A percentile compares a stretch with the other conserved stretches of the same genome.
phyloP scores from a whole-genome alignment of 2,797 vertebrate genomes.

The Scomberomorus guttatus region DNA sequence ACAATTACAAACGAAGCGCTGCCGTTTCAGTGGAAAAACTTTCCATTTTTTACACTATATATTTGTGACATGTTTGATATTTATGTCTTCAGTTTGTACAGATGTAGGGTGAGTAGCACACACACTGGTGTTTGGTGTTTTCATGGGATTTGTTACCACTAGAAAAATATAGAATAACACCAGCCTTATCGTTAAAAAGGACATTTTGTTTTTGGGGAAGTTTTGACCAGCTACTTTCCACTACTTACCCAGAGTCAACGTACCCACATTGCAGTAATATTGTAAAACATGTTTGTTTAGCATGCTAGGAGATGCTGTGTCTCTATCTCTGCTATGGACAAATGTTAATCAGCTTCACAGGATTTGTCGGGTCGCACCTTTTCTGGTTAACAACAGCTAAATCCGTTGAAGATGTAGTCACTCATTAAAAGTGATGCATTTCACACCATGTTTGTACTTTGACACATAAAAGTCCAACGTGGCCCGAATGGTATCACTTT shows the following conservation, averaged over 20 bases:
- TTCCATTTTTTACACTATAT: neutral
- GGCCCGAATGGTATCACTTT: slow-evolving; percentile 29
- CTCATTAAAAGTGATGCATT: slow-evolving; percentile 62
- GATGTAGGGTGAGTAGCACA: neutral
- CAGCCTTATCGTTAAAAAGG: neutral
- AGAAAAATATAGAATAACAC: neutral
- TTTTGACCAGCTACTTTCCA: slow-evolving; percentile 2
- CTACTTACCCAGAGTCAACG: slow-evolving; percentile 3
- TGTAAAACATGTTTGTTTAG: neutral
- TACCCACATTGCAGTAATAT: neutral
- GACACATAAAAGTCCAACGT: slow-evolving; percentile 46
- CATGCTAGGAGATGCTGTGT: slow-evolving; percentile 2
- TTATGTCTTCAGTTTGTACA: neutral
- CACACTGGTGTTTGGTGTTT: slow-evolving; percentile 23
- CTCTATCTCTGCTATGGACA: slow-evolving; percentile 25
- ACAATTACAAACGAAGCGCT: neutral
- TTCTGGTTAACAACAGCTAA: slow-evolving; percentile 34
- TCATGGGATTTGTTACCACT: slow-evolving; percentile 5
- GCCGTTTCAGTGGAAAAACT: too few relatives aligned
- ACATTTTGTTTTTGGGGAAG: slow-evolving; percentile 19
- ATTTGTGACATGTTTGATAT: neutral
- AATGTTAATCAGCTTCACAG: slow-evolving; percentile 52
- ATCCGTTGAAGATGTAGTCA: slow-evolving; percentile 38
- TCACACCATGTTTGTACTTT: slow-evolving; percentile 61
- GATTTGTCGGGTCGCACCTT: slow-evolving; percentile 28